Conservation (phyloP, 2,113 vertebrate species). For the Rutilus rutilus region DNA sequence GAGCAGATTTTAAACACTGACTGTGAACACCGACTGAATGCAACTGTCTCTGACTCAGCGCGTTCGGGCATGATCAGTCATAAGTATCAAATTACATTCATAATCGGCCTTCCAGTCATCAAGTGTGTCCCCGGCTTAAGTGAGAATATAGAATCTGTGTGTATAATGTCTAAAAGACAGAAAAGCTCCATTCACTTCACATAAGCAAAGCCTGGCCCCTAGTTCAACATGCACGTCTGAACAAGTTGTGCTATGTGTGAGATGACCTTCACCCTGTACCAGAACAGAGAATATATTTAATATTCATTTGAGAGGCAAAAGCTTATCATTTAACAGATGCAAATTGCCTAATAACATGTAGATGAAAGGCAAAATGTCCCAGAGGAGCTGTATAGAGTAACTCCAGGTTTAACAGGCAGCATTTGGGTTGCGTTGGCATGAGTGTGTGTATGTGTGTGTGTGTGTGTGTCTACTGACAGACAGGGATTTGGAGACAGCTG, state of each 20-base stretch:
- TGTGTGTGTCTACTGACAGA: background rate
- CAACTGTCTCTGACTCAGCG: too few species aligned
- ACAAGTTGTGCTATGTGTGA: constrained; percentile 24
- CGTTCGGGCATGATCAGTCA: too few species aligned
- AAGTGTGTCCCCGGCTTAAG: too few species aligned
- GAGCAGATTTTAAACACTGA: too few species aligned
- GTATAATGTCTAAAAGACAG: constrained; percentile 30
- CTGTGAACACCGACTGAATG: too few species aligned
- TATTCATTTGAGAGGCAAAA: background rate
- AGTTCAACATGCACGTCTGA: background rate
- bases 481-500: constrained; percentile 37
- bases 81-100: too few species aligned
- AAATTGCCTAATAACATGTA: constrained; percentile 6
- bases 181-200: constrained; percentile 47
- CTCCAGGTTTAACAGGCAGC: background rate
- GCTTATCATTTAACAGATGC: background rate
- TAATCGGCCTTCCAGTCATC: too few species aligned
- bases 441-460: background rate
- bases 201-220: constrained; percentile 19
- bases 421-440: background rate
- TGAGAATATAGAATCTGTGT: background rate
- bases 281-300: background rate
- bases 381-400: background rate
- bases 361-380: background rate
- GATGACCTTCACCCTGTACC: constrained; percentile 18